Percentiles rank a stretch among this genome's conserved stretches.
These are phyloP conservation scores for Agonopterix arenella DNA, from an alignment of 2,888 invertebrate species.

Conservation along the genomic window DNA sequence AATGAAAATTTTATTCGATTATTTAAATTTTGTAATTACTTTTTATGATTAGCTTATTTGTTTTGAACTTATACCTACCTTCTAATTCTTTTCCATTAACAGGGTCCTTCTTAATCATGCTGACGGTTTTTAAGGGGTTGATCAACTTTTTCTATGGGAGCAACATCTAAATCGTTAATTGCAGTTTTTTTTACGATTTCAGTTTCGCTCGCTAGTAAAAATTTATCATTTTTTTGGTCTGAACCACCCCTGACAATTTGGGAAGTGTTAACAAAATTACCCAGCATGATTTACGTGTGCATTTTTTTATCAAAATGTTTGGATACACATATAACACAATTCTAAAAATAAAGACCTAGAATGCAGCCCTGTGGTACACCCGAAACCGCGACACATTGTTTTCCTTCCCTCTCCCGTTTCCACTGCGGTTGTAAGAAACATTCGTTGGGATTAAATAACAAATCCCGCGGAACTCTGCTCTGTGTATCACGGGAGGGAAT, in stretches of 20 bases:
- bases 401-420: slow-evolving; percentile 4
- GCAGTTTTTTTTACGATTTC: too few relatives aligned
- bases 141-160: too few relatives aligned
- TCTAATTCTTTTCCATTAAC: not conserved
- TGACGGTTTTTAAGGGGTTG: too few relatives aligned
- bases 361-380: slow-evolving; percentile 8
- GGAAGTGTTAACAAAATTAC: not conserved
- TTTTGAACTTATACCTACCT: not conserved
- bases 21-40: not conserved
- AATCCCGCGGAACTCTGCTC: slow-evolving; percentile 1
- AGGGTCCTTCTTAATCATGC: too few relatives aligned
- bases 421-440: slow-evolving; percentile 6
- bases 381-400: slow-evolving; percentile 1
- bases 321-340: not conserved
- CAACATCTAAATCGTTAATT: not conserved
- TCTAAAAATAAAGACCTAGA: slow-evolving; percentile 2
- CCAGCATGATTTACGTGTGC: not conserved
- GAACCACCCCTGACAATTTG: too few relatives aligned
- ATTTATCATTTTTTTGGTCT: too few relatives aligned
- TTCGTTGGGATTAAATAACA: slow-evolving; percentile 9
- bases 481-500: not conserved
- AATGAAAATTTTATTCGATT: too few relatives aligned
- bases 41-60: not conserved
- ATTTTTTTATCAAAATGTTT: not conserved
- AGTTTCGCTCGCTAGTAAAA: too few relatives aligned